Base-by-base conservation (phyloP, 2,113 vertebrate genomes). In the Sorex araneus region DNA sequence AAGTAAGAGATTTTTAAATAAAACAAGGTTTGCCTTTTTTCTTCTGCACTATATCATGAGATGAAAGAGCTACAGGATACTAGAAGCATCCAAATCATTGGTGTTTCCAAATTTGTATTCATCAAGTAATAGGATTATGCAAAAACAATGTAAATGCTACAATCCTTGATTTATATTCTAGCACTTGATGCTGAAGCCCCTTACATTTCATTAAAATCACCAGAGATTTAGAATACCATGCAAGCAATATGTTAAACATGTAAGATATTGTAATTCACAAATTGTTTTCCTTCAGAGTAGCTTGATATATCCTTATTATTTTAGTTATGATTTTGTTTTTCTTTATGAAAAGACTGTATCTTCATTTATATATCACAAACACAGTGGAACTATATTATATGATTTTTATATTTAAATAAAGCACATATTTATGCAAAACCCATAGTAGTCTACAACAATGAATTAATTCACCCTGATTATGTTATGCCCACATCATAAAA, bases 191-290 rank as follows among this genome's bases (percentile, higher is more conserved):
- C 16, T 7, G 27, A 89, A 94, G 54, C 36, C 34, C 27, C 30
- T 79, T 93, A 34, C 19, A 75, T 95, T 94, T 91, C 73, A 90
- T 84, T 87, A 92, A 94, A 93, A 87, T 95, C 75, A 93, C 70
- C n/a, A 82, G 74, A 92, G 74, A 87, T 73, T 87, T 93, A 64
- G 70, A 92, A 91, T 87, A 94, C 2, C 19, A 70, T 87, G 36
- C 79, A 91, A 91, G 21, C 34, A 82, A 78, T 87, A 93, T 83
- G 77, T 94, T 84, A 91, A 88, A 66, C 54, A 92, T 13, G 87
- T 36, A 50, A 94, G 83, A 87, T 69, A 79, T 23, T 87, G 40
- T 28, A 81, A 87, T 95, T 92, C 40, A 86, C 74, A 89, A 89
- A 32, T 23, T 90, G 28, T 66, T 92, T 87, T 89, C 92, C 93